A percentile compares a stretch with the other conserved stretches of the same genome.
Conservation (phyloP, 2,113 vertebrate genomes). For the Sylvilagus bachmani region DNA sequence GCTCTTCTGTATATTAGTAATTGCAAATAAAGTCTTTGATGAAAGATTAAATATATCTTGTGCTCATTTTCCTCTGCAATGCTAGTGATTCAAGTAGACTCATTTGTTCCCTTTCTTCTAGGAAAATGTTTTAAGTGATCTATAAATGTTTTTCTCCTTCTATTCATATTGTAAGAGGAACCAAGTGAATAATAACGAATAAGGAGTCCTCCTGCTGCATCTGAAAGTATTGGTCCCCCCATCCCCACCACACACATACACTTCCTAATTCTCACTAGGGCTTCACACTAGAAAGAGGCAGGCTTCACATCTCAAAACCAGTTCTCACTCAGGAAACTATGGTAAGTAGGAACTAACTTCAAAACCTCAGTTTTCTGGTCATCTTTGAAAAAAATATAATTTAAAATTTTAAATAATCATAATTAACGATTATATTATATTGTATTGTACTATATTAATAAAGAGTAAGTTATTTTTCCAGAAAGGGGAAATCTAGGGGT, state of each 20-base stretch:
- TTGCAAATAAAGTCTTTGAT: slow-evolving; percentile 82
- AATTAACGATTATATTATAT: no score
- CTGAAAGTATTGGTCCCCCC: not conserved
- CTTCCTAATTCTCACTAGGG: not conserved
- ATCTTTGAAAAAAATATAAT: slow-evolving; percentile 14
- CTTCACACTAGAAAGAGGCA: slow-evolving; percentile 3
- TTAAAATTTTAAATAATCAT: no score
- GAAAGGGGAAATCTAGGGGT: slow-evolving; percentile 14
- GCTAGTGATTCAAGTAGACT: slow-evolving; percentile 77
- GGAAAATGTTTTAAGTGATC: slow-evolving; percentile 80
- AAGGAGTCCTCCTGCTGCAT: slow-evolving; percentile 49
- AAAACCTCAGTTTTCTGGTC: slow-evolving; percentile 43
- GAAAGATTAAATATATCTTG: slow-evolving; percentile 84
- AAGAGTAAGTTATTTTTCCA: slow-evolving; percentile 8
- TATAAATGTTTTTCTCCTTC: slow-evolving; percentile 79
- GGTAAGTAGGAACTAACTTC: slow-evolving; percentile 53
- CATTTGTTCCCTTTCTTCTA: slow-evolving; percentile 81
- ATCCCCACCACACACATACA: not conserved
- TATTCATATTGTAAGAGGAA: slow-evolving; percentile 74
- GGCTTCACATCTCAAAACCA: slow-evolving; percentile 43
- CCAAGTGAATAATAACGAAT: slow-evolving; percentile 72
- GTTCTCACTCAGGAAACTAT: slow-evolving; percentile 33
- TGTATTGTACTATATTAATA: slow-evolving; percentile 1
- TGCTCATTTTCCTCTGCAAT: slow-evolving; percentile 72
- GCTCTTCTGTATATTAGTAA: slow-evolving; percentile 72